phyloP scores from a whole-genome alignment of 2,888 invertebrate species.

The Desoria tigrina region DNA sequence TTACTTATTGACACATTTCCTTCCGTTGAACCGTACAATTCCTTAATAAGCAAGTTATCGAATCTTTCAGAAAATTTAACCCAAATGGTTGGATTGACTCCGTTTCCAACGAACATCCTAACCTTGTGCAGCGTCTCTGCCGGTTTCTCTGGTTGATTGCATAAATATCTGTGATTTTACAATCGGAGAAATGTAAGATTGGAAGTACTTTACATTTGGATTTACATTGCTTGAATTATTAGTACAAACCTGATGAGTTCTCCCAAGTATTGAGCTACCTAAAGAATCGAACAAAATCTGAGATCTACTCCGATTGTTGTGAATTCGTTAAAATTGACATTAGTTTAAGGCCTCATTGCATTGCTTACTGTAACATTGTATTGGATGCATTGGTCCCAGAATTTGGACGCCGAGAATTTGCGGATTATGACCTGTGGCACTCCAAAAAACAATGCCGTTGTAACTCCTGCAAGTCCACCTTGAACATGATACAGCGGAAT shows the following conservation, averaged over 20 bases:
- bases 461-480: constrained; percentile 65
- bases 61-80: constrained; percentile 82
- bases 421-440: constrained; percentile 60
- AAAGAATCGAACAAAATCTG: no score
- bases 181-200: neutral
- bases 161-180: constrained; percentile 69
- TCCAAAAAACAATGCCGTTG: constrained; percentile 58
- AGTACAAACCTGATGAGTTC: constrained; percentile 70
- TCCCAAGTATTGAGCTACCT: constrained; percentile 74
- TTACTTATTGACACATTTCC: no score
- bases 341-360: no score
- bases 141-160: constrained; percentile 71
- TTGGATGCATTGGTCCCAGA: constrained; percentile 63
- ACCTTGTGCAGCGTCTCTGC: constrained; percentile 72
- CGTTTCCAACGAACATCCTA: constrained; percentile 79
- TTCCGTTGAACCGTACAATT: constrained; percentile 97
- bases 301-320: no score
- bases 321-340: no score
- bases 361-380: constrained; percentile 61
- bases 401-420: constrained; percentile 63
- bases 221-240: neutral
- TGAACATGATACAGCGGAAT: constrained; percentile 95
- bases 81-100: constrained; percentile 92
- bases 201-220: neutral
- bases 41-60: constrained; percentile 77